Evolutionary conservation across 2,113 vertebrate species (phyloP), one percentile per base, ranked within the genome.

Genomic region (Strix aluco): DNA sequence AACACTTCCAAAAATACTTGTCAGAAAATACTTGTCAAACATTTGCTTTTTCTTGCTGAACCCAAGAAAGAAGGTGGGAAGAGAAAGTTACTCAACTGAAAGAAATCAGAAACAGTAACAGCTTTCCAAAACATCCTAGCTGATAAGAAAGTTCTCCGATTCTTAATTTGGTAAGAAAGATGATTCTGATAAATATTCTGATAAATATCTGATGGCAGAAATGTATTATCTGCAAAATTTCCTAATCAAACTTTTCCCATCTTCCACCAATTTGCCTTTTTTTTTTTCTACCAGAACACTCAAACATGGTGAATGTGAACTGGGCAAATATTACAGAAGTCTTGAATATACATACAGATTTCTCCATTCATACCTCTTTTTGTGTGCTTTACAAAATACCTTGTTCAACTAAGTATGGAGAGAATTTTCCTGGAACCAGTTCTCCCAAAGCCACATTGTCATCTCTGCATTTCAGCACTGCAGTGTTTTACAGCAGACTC

Each of bases 391-490:
- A 47, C 5, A 1, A 81, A 88, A 75, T n/a, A 47, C 11, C 6
- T 81, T 16, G 13, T 59, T 70, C 52, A 54, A 27, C 22, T 32
- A n/a, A 69, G 15, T 13, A 59, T 4, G 17, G 54, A 77, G 15
- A 54, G 20, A 77, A 58, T 36, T n/a, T 73, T 42, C n/a, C 27
- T 46, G 36, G 17, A 79, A 69, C 72, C 63, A 19, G 29, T 61
- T 80, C n/a, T 70, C 49, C 47, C 29, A 32, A 63, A 93, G 55
- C 29, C 13, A 40, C 4, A 5, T 0, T 0, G 0, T 32, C 29
- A 44, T 4, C 5, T 63, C 38, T 9, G 3, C 42, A 59, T 15
- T 23, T 90, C 42, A 66, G 42, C 75, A 42, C 23, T 42, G 18
- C 29, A 30, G 0, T 2, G 0, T 23, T 40, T 70, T 47, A 73